Conservation (phyloP, 1,140 invertebrate species). For the Liolophura sinensis region DNA sequence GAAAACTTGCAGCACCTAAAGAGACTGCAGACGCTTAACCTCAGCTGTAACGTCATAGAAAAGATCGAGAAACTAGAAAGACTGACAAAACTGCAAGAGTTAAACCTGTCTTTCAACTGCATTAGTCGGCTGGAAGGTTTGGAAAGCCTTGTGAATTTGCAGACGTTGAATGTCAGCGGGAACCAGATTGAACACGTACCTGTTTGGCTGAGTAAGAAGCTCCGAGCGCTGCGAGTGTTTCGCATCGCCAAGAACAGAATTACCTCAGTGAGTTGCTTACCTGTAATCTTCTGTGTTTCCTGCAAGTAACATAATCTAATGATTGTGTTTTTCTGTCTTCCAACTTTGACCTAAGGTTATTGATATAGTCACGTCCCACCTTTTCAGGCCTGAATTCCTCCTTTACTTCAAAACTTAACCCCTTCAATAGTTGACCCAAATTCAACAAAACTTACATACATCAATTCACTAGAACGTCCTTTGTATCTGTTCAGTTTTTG, state of each 20-base stretch:
- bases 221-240: constrained; percentile 46
- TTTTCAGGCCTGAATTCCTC: too few relatives aligned
- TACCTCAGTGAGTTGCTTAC: constrained; percentile 37
- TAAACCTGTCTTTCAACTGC: constrained; percentile 48
- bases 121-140: constrained; percentile 51
- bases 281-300: too few relatives aligned
- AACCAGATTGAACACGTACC: constrained; percentile 54
- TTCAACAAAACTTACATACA: too few relatives aligned
- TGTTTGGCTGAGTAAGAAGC: constrained; percentile 45
- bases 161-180: constrained; percentile 46
- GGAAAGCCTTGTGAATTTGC: constrained; percentile 43
- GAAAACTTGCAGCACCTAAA: constrained; percentile 50
- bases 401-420: too few relatives aligned
- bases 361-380: too few relatives aligned
- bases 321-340: too few relatives aligned
- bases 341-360: too few relatives aligned
- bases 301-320: too few relatives aligned
- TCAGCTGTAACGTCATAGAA: constrained; percentile 54
- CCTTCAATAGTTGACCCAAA: too few relatives aligned
- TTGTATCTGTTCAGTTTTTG: too few relatives aligned
- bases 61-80: constrained; percentile 53
- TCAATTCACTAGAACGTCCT: too few relatives aligned
- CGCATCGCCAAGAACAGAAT: constrained; percentile 49
- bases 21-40: constrained; percentile 41
- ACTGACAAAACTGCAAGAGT: constrained; percentile 43